Evolutionary conservation across 1,140 invertebrate genomes (phyloP).

Genomic region (Aleiodes sp.): DNA sequence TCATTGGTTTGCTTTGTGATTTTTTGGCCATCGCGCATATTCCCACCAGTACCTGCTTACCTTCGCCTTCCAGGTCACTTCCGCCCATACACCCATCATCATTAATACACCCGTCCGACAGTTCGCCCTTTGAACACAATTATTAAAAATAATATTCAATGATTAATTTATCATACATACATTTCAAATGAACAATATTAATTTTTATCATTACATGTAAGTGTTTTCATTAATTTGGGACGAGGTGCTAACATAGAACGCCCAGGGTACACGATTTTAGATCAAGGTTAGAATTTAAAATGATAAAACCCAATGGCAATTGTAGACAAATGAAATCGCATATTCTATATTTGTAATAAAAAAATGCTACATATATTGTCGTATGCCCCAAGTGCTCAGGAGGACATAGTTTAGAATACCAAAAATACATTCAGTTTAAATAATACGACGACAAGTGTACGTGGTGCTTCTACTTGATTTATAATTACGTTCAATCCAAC

Average conservation of each 20-base stretch:
- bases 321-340: background rate
- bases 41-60: slow-evolving; percentile 91
- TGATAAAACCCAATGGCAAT: background rate
- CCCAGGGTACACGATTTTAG: too few species aligned
- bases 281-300: background rate
- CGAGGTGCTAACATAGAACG: background rate
- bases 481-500: too few species aligned
- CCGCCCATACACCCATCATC: slow-evolving; percentile 66
- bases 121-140: slow-evolving; percentile 70
- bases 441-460: too few species aligned
- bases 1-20: slow-evolving; percentile 98
- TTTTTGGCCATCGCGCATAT: slow-evolving; percentile 99
- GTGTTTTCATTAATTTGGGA: background rate
- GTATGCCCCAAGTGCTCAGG: too few species aligned
- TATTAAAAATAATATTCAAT: slow-evolving; percentile 30
- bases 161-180: slow-evolving; percentile 10
- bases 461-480: too few species aligned
- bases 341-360: background rate
- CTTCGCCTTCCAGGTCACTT: slow-evolving; percentile 67
- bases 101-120: slow-evolving; percentile 73
- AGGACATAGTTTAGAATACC: too few species aligned
- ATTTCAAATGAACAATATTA: background rate
- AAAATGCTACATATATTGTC: too few species aligned
- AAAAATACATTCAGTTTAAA: too few species aligned
- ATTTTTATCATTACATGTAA: background rate